phyloP scores from a whole-genome alignment of 1,140 invertebrate genomes.

The Cepaea nemoralis region DNA sequence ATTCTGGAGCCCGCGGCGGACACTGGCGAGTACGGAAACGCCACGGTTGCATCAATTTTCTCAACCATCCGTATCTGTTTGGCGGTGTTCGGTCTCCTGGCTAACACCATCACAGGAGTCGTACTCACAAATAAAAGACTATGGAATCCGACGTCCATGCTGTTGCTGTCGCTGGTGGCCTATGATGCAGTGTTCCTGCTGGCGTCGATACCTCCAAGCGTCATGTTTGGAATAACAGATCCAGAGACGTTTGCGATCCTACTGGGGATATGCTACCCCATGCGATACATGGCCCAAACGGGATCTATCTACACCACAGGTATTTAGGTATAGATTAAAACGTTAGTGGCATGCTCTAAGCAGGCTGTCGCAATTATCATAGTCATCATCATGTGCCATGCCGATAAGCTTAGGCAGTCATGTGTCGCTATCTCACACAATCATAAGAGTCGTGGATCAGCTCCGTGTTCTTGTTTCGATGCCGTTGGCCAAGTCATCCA shows the following conservation, averaged over 20 bases:
- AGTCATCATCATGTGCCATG: no score
- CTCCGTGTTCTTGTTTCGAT: no score
- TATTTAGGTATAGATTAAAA: no score
- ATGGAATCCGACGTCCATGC: constrained; percentile 55
- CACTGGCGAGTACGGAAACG: background rate
- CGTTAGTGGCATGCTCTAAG: no score
- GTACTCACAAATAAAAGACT: constrained; percentile 54
- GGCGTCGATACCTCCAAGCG: constrained; percentile 38
- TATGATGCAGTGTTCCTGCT: constrained; percentile 71
- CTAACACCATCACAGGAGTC: constrained; percentile 49
- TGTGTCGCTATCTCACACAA: no score
- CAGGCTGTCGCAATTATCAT: no score
- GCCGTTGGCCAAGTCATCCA: no score
- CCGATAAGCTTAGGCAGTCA: no score
- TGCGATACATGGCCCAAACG: constrained; percentile 80
- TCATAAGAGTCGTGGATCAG: no score
- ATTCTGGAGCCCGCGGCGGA: background rate
- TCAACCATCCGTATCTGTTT: constrained; percentile 57
- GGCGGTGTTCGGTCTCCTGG: constrained; percentile 70
- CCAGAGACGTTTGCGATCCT: constrained; percentile 69
- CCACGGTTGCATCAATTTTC: background rate
- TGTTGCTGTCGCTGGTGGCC: constrained; percentile 55
- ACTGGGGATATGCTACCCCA: constrained; percentile 72
- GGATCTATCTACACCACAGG: constrained; percentile 85
- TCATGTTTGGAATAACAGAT: background rate